phyloP scores from a whole-genome alignment of 2,797 vertebrate genomes.

The Spea hammondii region DNA sequence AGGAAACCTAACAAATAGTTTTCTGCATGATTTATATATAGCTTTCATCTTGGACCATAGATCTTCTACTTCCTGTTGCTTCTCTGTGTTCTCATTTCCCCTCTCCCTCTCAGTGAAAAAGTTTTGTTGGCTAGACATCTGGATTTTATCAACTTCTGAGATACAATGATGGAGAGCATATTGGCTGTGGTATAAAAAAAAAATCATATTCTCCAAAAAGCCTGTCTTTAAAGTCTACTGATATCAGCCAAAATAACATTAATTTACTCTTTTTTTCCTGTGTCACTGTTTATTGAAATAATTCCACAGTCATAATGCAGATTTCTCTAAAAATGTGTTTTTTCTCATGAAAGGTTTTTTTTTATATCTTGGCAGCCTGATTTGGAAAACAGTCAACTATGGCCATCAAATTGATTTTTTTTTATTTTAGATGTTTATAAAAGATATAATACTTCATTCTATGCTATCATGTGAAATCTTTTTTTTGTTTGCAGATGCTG shows the following conservation, averaged over 20 bases:
- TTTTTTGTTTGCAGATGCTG: too few species aligned
- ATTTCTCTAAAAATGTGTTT: neutral
- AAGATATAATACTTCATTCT: too few species aligned
- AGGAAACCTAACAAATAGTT: too few species aligned
- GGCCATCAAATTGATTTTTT: neutral
- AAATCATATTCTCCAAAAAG: neutral
- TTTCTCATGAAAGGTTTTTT: slow-evolving; percentile 20
- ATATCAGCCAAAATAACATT: slow-evolving; percentile 14
- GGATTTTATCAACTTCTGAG: slow-evolving; percentile 38
- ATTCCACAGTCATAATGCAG: neutral
- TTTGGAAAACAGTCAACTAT: slow-evolving; percentile 9
- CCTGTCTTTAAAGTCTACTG: neutral
- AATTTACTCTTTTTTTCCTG: neutral
- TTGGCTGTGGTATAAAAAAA: slow-evolving; percentile 9
- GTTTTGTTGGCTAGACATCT: slow-evolving; percentile 40
- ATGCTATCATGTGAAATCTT: too few species aligned
- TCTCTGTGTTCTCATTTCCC: neutral
- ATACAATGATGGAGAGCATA: slow-evolving; percentile 33
- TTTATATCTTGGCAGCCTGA: slow-evolving; percentile 8
- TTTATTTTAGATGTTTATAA: too few species aligned
- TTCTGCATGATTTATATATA: neutral
- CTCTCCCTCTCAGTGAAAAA: neutral
- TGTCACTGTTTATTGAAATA: slow-evolving; percentile 7
- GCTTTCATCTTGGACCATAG: neutral
- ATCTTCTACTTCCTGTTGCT: neutral